A percentile compares a stretch with the other conserved stretches of the same genome.
These are phyloP conservation scores for Corythaixoides concolor DNA, from an alignment of 2,113 vertebrate species.

Conservation along the genomic window DNA sequence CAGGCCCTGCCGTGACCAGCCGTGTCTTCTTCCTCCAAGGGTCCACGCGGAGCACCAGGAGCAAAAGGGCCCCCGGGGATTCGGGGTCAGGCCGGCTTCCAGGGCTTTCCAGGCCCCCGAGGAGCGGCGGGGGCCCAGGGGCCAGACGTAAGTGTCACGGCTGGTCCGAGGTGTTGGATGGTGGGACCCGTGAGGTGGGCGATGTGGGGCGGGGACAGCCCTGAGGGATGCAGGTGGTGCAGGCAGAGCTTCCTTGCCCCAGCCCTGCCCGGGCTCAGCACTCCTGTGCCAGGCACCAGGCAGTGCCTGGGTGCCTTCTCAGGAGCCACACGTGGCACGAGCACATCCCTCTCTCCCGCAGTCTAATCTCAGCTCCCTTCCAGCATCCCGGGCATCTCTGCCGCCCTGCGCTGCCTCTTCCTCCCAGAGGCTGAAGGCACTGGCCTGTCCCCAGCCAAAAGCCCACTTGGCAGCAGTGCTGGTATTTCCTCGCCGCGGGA, in stretches of 20 bases:
- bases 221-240: not conserved
- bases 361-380: too few relatives aligned
- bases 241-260: not conserved
- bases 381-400: not conserved
- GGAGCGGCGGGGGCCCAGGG: slow-evolving; percentile 75
- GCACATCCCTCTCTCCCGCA: not conserved
- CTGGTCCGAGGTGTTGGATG: rapidly evolving
- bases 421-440: rapidly evolving
- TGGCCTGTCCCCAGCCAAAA: not conserved
- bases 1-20: not conserved
- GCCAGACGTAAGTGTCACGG: slow-evolving; percentile 64
- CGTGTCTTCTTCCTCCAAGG: slow-evolving; percentile 65
- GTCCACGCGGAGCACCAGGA: slow-evolving; percentile 75
- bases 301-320: not conserved
- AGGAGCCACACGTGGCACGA: not conserved
- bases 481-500: too few relatives aligned
- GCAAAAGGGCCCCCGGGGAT: slow-evolving; percentile 75
- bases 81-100: slow-evolving; percentile 77
- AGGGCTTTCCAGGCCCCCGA: slow-evolving; percentile 78
- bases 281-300: not conserved
- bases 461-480: not conserved
- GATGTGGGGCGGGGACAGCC: not conserved
- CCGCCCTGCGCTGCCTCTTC: not conserved
- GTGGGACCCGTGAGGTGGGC: not conserved
- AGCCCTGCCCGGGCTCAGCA: not conserved